Conservation (phyloP, 2,113 vertebrate genomes). For the Cnemophilus loriae region DNA sequence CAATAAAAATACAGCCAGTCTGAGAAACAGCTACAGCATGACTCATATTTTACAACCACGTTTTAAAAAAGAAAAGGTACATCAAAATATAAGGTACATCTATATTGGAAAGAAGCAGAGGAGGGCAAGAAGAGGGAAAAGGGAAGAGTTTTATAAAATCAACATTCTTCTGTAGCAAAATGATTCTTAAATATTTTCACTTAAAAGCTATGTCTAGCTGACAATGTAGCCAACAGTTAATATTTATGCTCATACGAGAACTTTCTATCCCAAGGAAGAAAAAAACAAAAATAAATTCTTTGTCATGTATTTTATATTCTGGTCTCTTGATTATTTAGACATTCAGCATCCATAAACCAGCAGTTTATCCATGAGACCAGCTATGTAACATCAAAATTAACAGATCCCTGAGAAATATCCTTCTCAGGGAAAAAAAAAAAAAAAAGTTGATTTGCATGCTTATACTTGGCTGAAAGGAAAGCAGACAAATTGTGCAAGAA, state of each 20-base stretch:
- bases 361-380: constrained; percentile 45
- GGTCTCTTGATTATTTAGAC: constrained; percentile 40
- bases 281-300: neutral
- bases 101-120: neutral
- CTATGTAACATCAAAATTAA: constrained; percentile 50
- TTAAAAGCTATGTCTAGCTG: neutral
- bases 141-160: neutral
- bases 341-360: constrained; percentile 48
- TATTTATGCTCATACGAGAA: neutral
- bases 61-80: neutral
- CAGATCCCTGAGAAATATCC: neutral
- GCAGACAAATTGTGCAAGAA: constrained; percentile 1
- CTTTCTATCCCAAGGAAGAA: neutral
- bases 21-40: neutral
- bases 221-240: neutral
- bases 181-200: neutral
- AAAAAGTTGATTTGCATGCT: neutral
- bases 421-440: neutral
- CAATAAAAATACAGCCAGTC: neutral
- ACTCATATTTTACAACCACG: neutral
- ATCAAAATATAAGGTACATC: neutral
- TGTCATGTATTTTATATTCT: neutral
- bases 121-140: neutral
- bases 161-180: neutral
- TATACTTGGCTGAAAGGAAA: neutral